Evolutionary conservation across 2,888 invertebrate species (phyloP).

Genomic region (Pachydiplax longipennis): DNA sequence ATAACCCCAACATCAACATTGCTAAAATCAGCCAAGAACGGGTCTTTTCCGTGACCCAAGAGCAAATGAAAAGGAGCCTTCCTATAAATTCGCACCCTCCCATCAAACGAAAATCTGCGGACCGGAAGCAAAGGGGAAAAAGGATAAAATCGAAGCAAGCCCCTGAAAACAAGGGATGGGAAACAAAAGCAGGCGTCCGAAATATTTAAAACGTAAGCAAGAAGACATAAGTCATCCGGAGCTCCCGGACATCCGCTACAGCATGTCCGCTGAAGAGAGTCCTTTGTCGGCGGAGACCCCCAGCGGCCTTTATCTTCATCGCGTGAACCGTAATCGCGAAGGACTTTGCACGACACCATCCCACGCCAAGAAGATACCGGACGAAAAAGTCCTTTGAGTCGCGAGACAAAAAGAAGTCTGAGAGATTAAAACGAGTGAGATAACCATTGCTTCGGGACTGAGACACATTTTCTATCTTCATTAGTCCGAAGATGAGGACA

Average conservation of each 20-base stretch:
- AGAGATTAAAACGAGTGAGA: constrained; percentile 4
- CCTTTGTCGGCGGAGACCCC: constrained; percentile 36
- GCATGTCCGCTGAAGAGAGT: background rate
- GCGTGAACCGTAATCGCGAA: constrained; percentile 28
- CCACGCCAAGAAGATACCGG: background rate
- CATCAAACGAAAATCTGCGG: background rate
- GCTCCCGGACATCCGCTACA: background rate
- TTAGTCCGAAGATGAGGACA: too few relatives aligned
- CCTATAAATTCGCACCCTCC: too few relatives aligned
- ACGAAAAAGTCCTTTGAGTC: background rate
- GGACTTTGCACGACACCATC: constrained; percentile 36
- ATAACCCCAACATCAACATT: background rate
- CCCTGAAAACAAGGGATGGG: too few relatives aligned
- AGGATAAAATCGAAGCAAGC: background rate
- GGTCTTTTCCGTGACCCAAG: too few relatives aligned
- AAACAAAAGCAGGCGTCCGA: background rate
- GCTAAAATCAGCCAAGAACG: too few relatives aligned
- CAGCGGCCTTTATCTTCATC: constrained; percentile 36
- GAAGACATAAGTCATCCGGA: background rate
- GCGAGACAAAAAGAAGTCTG: background rate
- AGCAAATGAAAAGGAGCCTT: too few relatives aligned
- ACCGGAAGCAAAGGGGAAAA: background rate
- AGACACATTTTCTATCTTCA: too few relatives aligned
- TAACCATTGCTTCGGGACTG: background rate
- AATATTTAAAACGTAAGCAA: background rate